Base-by-base conservation (phyloP, 2,797 vertebrate species). In the Danio tinwini region DNA sequence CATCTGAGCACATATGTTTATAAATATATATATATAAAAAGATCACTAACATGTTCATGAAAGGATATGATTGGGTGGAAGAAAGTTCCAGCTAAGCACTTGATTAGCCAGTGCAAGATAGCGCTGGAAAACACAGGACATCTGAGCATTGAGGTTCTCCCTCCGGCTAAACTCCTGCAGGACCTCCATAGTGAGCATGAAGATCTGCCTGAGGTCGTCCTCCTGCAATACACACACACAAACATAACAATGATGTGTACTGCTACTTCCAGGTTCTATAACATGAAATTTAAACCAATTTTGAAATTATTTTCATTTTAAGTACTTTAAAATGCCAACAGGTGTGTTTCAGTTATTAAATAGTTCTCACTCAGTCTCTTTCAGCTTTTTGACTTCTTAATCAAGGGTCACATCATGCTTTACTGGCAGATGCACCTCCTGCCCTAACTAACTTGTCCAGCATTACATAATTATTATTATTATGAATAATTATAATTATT, bases 31-130 rank as follows among this genome's bases (percentile, higher is more conserved):
- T n/a, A n/a, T n/a, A n/a, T n/a, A 53, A 39, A 44, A 74, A 52
- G 8, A 13, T 50, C 8, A 53, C 1, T 6, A 13, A 11, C 16
- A 59, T 11, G 47, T 7, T 61, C 6, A 37, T 92, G 65, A 74
- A 92, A 98, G 97, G 97, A 99, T 99, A 99, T 99, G 91, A 93
- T 99, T 99, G 74, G 98, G 97, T 84, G 98, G 98, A 87, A 99
- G 93, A 90, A 99, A 99, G 92, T 99, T 99, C 98, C 98, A 99
- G 92, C 98, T 98, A 91, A 99, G 94, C 85, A 99, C 96, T 89
- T 98, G 97, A 91, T 99, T 99, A 89, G 94, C 93, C 75, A 95
- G 89, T 42, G 93, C 85, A 85, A 95, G 85, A 88, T 94, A 99
- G 69, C 97, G 97, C 90, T 99, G 98, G 92, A 99, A 99, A 84